Evolutionary conservation across 2,888 invertebrate genomes (phyloP), one percentile per base, ranked within the genome.

Genomic region (Orthosia cruda): DNA sequence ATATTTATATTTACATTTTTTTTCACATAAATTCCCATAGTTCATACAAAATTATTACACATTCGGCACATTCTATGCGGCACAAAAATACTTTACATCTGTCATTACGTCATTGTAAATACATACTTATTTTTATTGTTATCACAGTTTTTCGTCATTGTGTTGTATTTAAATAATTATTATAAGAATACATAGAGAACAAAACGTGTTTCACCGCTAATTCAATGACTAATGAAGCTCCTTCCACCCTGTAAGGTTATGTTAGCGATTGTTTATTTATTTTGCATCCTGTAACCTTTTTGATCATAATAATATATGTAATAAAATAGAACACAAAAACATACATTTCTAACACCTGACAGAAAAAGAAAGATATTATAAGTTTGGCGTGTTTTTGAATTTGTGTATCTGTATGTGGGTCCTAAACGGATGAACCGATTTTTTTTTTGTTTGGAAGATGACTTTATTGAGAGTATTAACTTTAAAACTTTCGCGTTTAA

Each of bases 131-230:
- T 87, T n/a, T 75, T 80, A 87, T 85, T 76, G 69, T 71, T 87
- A 88, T 88, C 87, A 88, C 87, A 88, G 87, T 74, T 88, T 78
- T 84, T 80, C 72, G 67, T 77, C 54, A 71, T 81, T 64, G 69
- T 81, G 70, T 73, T 77, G 66, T 80, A 85, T 86, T 77, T 80
- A 88, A 78, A 81, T 81, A 77, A 62, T 77, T 77, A 69, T 74
- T 50, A 67, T 74, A 74, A 72, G 20, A 66, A 61, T 61, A 67
- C 20, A 68, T 75, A 65, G n/a, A 57, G 54, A 76, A 32, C 26
- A 65, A 72, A 62, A 62, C 71, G 26, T 75, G 76, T 64, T 59
- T 20, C 64, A 70, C 58, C 63, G 74, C 47, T 49, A 61, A 57
- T 54, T 55, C 13, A 16, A 13, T 20, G 9, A 40, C 4, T 16